Base-by-base conservation (phyloP, 2,797 vertebrate genomes). In the Notolepis coatsorum region DNA sequence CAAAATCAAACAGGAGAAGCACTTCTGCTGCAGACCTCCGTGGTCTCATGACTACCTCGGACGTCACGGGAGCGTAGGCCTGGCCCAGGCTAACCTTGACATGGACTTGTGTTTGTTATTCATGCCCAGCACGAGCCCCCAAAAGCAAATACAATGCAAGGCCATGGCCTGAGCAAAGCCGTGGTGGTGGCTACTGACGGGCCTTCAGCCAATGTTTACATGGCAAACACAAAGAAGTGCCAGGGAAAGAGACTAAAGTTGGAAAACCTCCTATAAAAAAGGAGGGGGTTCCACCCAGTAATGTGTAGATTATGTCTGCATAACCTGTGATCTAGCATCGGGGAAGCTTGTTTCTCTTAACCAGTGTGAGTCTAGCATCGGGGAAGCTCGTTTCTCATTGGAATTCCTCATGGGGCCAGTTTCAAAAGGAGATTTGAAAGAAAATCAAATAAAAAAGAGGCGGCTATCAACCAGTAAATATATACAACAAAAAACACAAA, bases 121-220 rank as follows among this genome's bases (percentile, higher is more conserved):
- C 21, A 24, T 41, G 60, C 38, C n/a, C 61, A 72, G 61, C 45
- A 61, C 48, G 9, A 82, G 76, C 71, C 81, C 74, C 67, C 35
- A 12, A 77, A 81, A 56, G 58, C 77, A 88, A 91, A 90, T 73
- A 90, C 17, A 41, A 57, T 59, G 57, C 75, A 81, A 84, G 78
- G 84, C 75, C 75, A 17, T 5, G 46, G 77, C 78, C 72, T 43
- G 37, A 69, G 58, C 42, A n/a, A 54, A 65, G 64, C 69, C 7
- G 33, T 46, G 76, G 63, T 78, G 65, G 71, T 61, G 61, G 72
- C 77, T 68, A 50, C 73, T 41, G 58, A 61, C 7, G 3, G 72
- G 71, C 75, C 66, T 35, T 38, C 28, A 41, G 75, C 58, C 82
- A 88, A 77, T 86, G 76, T 90, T 89, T 86, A 92, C 83, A 84